phyloP scores from a whole-genome alignment of 2,797 vertebrate species.

The Enteromius viviparus region DNA sequence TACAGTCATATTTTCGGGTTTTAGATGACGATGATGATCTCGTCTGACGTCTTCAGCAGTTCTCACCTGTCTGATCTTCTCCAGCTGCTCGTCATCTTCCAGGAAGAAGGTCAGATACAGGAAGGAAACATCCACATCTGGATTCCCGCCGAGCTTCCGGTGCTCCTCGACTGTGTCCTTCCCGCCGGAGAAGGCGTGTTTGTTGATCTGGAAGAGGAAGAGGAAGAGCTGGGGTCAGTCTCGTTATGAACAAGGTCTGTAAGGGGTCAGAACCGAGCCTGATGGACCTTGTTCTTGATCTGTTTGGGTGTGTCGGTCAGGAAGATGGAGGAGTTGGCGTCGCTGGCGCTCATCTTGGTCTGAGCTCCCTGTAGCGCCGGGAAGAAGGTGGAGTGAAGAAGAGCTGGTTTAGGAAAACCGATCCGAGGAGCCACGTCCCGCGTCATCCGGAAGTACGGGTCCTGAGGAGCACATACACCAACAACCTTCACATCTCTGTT shows the following conservation, averaged over 20 bases:
- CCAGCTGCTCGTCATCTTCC: slow-evolving; percentile 91
- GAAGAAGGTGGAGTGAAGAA: slow-evolving; percentile 96
- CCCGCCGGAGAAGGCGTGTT: slow-evolving; percentile 96
- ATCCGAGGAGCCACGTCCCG: slow-evolving; percentile 95
- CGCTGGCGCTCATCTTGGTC: slow-evolving; percentile 98
- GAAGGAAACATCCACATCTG: slow-evolving; percentile 93
- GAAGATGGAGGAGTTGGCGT: slow-evolving; percentile 95
- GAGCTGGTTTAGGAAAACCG: slow-evolving; percentile 90
- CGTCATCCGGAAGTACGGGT: slow-evolving; percentile 98
- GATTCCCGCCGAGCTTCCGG: slow-evolving; percentile 87
- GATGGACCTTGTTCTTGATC: slow-evolving; percentile 90
- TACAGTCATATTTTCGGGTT: too few relatives aligned
- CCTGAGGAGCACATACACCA: slow-evolving; percentile 71
- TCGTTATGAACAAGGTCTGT: too few relatives aligned
- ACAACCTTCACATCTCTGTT: too few relatives aligned
- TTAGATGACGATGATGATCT: too few relatives aligned
- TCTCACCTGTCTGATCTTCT: slow-evolving; percentile 92
- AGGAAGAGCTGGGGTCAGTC: background rate
- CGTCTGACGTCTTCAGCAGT: too few relatives aligned
- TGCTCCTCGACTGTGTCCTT: slow-evolving; percentile 96
- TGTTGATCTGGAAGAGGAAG: slow-evolving; percentile 83
- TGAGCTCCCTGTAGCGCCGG: slow-evolving; percentile 97
- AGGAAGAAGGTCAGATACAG: slow-evolving; percentile 99
- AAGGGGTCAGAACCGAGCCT: background rate
- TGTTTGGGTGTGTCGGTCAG: slow-evolving; percentile 95